phyloP scores from a whole-genome alignment of 2,113 vertebrate genomes.

The Corvus hawaiiensis region DNA sequence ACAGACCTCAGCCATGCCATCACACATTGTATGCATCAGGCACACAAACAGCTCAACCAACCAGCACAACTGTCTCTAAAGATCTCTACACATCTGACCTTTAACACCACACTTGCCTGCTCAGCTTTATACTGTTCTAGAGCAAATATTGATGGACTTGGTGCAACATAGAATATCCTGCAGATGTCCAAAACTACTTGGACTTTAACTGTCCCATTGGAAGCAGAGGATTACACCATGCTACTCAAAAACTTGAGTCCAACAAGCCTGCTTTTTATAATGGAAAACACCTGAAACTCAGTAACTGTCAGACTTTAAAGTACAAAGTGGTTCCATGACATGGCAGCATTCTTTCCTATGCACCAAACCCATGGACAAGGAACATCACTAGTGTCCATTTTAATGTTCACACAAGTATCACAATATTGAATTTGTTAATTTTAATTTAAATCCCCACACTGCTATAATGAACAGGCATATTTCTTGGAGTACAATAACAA shows the following conservation, averaged over 20 bases:
- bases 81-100: background rate
- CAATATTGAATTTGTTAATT: background rate
- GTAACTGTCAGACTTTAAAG: background rate
- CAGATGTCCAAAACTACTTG: background rate
- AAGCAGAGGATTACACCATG: background rate
- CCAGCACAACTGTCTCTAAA: background rate
- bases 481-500: background rate
- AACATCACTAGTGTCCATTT: background rate
- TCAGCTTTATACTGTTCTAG: background rate
- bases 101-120: background rate
- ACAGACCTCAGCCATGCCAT: background rate
- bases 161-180: background rate
- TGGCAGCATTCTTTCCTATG: background rate
- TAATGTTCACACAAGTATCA: background rate
- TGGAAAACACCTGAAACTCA: background rate
- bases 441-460: background rate
- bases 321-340: background rate
- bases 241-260: background rate
- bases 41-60: background rate
- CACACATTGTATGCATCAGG: background rate
- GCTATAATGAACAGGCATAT: accelerated
- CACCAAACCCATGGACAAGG: background rate
- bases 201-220: background rate
- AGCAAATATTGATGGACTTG: background rate
- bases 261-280: background rate